Conservation (phyloP, 1,140 invertebrate species). For the Apocrypta bakeri region DNA sequence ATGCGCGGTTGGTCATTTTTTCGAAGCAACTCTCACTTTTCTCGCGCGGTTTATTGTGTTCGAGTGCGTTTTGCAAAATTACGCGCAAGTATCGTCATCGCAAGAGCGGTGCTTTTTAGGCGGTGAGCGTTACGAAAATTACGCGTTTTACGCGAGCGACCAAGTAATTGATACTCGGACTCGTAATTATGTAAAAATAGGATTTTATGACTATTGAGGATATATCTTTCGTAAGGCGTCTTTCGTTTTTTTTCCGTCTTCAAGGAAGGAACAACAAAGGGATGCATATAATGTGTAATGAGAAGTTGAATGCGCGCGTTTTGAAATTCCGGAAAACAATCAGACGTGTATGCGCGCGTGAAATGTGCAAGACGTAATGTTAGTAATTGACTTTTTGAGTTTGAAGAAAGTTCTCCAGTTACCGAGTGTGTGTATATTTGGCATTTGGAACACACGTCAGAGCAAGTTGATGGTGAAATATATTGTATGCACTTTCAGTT, state of each 20-base stretch:
- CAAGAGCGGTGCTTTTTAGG: neutral
- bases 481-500: neutral
- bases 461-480: neutral
- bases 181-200: constrained; percentile 13
- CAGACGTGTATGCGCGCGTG: neutral
- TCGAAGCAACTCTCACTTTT: constrained; percentile 3
- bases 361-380: neutral
- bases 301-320: neutral
- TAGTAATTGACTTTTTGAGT: neutral
- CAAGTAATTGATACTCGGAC: constrained; percentile 37
- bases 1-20: neutral
- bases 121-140: constrained; percentile 27
- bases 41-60: neutral
- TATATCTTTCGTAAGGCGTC: neutral
- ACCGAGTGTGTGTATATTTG: neutral
- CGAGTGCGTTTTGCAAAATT: constrained; percentile 32
- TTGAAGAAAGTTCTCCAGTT: neutral
- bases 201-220: constrained; percentile 22
- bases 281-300: neutral
- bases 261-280: constrained; percentile 5
- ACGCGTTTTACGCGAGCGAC: constrained; percentile 23
- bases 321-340: constrained; percentile 38
- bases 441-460: neutral
- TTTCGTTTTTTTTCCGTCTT: neutral
- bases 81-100: neutral